Conservation (phyloP, 2,113 vertebrate species). For the Alexandromys fortis region DNA sequence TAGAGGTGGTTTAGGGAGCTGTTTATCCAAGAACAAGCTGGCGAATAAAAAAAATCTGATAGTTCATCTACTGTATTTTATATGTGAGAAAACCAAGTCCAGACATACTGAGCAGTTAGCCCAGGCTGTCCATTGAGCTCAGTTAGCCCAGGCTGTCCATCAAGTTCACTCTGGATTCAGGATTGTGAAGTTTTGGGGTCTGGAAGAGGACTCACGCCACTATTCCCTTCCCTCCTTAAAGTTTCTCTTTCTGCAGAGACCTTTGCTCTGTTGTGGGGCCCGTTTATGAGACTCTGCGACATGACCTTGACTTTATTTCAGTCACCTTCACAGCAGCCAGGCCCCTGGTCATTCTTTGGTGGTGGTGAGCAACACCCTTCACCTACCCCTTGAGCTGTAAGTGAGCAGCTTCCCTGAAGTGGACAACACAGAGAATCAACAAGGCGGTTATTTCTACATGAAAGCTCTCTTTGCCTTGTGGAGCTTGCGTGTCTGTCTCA, state of each 20-base stretch:
- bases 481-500: neutral
- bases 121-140: neutral
- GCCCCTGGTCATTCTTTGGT: constrained; percentile 14
- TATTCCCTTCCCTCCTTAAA: neutral
- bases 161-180: neutral
- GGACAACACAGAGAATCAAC: neutral
- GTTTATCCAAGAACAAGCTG: neutral
- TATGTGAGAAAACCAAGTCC: neutral
- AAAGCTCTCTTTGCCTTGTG: neutral
- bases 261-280: neutral
- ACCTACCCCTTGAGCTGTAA: neutral
- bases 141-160: neutral
- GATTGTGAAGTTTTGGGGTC: neutral
- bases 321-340: constrained; percentile 14
- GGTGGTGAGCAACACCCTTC: neutral
- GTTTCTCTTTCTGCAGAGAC: neutral
- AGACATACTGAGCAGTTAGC: neutral
- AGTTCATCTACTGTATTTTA: neutral
- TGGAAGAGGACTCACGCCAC: neutral
- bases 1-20: constrained; percentile 16
- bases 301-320: constrained; percentile 57
- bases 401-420: neutral
- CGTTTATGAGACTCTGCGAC: neutral
- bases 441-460: neutral
- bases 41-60: neutral